Evolutionary conservation across 2,113 vertebrate genomes (phyloP).

Genomic region (Engraulis encrasicolus): DNA sequence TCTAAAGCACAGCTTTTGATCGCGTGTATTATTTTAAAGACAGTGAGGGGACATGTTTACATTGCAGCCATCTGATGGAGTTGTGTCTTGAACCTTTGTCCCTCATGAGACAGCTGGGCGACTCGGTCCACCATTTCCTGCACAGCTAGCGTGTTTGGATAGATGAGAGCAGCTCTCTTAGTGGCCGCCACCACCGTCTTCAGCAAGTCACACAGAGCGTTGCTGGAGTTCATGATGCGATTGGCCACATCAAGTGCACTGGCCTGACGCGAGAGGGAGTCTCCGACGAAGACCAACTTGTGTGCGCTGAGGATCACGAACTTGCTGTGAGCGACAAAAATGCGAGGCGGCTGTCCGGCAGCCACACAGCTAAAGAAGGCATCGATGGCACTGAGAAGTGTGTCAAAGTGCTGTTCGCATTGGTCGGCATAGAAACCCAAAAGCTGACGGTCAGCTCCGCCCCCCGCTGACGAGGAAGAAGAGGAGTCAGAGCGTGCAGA

Average conservation of each 20-base stretch:
- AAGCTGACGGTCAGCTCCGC: constrained; percentile 86
- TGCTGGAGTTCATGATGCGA: constrained; percentile 92
- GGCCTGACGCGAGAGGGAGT: constrained; percentile 93
- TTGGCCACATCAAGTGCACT: constrained; percentile 86
- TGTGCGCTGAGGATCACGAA: constrained; percentile 96
- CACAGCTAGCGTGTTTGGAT: constrained; percentile 85
- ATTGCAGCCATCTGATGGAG: constrained; percentile 84
- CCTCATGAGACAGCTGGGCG: constrained; percentile 84
- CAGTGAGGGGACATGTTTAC: constrained; percentile 64
- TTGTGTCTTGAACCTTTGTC: constrained; percentile 89
- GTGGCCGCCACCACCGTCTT: constrained; percentile 94
- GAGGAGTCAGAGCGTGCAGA: constrained; percentile 71
- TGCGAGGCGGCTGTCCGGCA: constrained; percentile 94
- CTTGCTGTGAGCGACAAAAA: constrained; percentile 97
- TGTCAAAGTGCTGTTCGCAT: constrained; percentile 91
- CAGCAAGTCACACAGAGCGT: constrained; percentile 91
- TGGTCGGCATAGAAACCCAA: constrained; percentile 97
- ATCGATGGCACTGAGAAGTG: constrained; percentile 89
- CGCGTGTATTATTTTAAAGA: too few species aligned
- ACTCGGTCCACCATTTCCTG: constrained; percentile 95
- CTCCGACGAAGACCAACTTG: constrained; percentile 97
- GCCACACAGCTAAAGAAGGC: constrained; percentile 89
- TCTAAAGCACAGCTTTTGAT: constrained; percentile 36
- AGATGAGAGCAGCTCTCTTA: constrained; percentile 89
- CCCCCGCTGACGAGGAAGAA: constrained; percentile 68